Conservation (phyloP, 2,797 vertebrate genomes). For the Eleutherodactylus coqui region DNA sequence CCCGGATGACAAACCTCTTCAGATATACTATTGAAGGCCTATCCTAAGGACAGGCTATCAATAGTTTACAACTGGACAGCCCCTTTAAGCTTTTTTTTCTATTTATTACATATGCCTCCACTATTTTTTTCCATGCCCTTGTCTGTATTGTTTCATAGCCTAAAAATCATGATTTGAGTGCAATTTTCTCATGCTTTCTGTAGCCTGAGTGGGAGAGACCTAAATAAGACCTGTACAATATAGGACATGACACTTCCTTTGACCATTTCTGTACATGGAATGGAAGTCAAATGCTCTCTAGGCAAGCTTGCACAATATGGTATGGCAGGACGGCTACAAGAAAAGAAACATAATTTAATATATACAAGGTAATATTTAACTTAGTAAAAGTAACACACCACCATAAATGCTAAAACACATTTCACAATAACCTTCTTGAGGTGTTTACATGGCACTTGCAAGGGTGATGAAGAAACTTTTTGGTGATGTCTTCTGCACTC, state of each 20-base stretch:
- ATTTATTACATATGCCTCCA: neutral
- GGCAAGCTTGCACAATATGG: neutral
- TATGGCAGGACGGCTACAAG: neutral
- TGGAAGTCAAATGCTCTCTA: neutral
- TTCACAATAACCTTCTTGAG: neutral
- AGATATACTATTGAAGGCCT: no score
- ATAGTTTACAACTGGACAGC: no score
- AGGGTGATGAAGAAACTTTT: neutral
- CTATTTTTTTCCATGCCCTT: neutral
- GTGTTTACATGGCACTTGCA: neutral
- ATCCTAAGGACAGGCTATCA: no score
- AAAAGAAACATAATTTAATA: neutral
- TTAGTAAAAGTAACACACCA: neutral
- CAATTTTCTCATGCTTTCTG: neutral
- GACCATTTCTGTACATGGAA: neutral
- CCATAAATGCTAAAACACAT: constrained; percentile 1
- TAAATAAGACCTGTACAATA: neutral
- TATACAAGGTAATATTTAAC: neutral
- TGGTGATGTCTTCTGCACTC: neutral
- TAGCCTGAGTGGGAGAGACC: neutral
- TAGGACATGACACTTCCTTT: neutral
- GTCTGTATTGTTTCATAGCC: neutral
- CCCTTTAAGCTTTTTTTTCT: neutral
- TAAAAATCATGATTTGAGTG: neutral
- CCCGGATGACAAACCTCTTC: no score